phyloP scores from a whole-genome alignment of 2,113 vertebrate genomes.

The Rhadina sibilatrix region DNA sequence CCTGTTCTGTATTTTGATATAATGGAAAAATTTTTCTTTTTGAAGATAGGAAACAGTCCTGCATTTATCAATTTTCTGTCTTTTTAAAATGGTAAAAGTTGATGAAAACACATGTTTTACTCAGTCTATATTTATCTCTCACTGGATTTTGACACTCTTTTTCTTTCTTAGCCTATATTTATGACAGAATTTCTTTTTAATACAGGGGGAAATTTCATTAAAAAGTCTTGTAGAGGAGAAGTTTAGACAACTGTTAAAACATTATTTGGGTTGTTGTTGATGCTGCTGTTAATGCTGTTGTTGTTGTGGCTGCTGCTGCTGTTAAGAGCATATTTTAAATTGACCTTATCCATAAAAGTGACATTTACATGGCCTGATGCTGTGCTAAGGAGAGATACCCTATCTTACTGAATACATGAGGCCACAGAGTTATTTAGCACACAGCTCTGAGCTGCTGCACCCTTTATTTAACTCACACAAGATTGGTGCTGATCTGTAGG shows the following conservation, averaged over 20 bases:
- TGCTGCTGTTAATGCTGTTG: not conserved
- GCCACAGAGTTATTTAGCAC: not conserved
- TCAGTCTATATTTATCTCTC: not conserved
- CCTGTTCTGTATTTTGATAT: not conserved
- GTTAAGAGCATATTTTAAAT: slow-evolving; percentile 40
- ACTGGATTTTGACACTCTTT: not conserved
- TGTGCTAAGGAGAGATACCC: not conserved
- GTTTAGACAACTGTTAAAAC: slow-evolving; percentile 19
- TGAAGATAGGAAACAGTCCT: not conserved
- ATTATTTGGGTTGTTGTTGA: not conserved
- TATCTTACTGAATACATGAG: not conserved
- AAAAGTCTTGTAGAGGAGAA: not conserved
- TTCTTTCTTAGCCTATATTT: not conserved
- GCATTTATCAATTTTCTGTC: not conserved
- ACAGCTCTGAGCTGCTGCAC: not conserved
- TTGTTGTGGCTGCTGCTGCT: not conserved
- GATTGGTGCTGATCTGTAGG: not conserved
- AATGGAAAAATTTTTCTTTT: not conserved
- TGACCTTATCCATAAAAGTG: slow-evolving; percentile 64
- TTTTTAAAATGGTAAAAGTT: not conserved
- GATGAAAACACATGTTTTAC: not conserved
- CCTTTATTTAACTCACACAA: not conserved
- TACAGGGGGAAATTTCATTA: not conserved
- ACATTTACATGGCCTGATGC: slow-evolving; percentile 44
- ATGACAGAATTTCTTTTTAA: not conserved